These are phyloP conservation scores for Zeuzera pyrina DNA, from an alignment of 2,888 invertebrate species.

Conservation along the genomic window DNA sequence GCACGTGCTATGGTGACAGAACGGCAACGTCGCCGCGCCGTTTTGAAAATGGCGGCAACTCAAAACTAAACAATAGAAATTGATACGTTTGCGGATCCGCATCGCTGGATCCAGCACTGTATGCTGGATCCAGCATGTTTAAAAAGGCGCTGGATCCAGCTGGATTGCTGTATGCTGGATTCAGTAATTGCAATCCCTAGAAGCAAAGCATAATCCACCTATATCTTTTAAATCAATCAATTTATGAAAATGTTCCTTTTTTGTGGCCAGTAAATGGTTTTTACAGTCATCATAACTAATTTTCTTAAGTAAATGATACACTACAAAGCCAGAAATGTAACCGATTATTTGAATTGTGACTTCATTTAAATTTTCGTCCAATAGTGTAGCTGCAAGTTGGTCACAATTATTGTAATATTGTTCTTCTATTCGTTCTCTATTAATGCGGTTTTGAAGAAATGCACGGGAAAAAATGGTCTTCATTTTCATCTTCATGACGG, in stretches of 20 bases:
- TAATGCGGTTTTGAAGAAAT: too few species aligned
- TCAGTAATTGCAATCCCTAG: conserved; percentile 5
- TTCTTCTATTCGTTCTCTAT: too few species aligned
- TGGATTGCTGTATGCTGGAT: conserved; percentile 10
- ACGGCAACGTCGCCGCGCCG: too few species aligned
- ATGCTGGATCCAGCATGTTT: conserved; percentile 6
- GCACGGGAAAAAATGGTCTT: neutral
- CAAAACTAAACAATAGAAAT: too few species aligned
- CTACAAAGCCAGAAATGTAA: neutral
- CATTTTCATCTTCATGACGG: neutral
- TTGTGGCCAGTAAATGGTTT: neutral
- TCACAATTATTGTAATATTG: neutral
- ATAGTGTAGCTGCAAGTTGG: neutral
- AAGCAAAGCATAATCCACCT: neutral
- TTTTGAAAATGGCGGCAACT: too few species aligned
- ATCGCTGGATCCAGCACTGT: too few species aligned
- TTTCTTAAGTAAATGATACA: neutral
- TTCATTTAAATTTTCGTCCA: neutral
- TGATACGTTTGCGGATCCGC: too few species aligned
- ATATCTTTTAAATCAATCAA: neutral
- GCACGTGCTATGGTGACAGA: too few species aligned
- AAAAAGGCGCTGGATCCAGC: conserved; percentile 11
- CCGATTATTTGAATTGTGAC: neutral
- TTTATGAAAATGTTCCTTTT: neutral
- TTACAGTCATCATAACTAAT: neutral